These are phyloP conservation scores for Acrocephalus kingi DNA, from an alignment of 2,113 vertebrate species.

Conservation along the genomic window DNA sequence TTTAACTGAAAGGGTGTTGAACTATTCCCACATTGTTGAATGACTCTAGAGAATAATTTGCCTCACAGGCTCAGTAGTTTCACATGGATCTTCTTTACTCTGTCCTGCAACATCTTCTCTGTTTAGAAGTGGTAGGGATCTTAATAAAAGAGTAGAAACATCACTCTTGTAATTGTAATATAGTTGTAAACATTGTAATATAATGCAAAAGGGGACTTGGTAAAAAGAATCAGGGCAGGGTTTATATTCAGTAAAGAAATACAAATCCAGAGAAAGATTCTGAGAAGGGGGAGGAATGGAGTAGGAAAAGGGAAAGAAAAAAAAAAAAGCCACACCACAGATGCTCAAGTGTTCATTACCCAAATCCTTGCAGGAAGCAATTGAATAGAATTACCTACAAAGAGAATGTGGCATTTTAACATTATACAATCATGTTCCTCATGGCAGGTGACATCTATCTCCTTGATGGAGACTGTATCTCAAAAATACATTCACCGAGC, in stretches of 20 bases:
- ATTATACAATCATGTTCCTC: constrained; percentile 68
- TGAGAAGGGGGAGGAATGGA: not conserved
- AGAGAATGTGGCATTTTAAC: constrained; percentile 70
- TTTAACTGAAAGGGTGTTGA: not conserved
- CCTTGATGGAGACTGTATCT: constrained; percentile 70
- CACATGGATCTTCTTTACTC: not conserved
- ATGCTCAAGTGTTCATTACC: constrained; percentile 67
- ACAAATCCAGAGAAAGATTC: constrained; percentile 2
- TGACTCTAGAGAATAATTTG: not conserved
- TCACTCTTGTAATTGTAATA: not conserved
- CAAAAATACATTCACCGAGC: constrained; percentile 66
- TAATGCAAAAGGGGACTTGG: not conserved
- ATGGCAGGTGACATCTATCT: constrained; percentile 74
- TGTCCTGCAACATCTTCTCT: not conserved
- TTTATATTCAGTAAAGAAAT: not conserved
- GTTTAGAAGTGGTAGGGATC: not conserved
- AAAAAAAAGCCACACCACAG: not conserved
- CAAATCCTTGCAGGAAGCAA: constrained; percentile 60
- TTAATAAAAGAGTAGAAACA: not conserved
- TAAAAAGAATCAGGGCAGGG: not conserved
- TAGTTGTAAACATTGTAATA: not conserved
- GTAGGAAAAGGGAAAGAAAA: not conserved
- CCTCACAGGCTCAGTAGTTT: not conserved
- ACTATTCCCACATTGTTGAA: not conserved
- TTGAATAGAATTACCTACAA: constrained; percentile 73